phyloP scores from a whole-genome alignment of 2,797 vertebrate species.

The Spinus pinus region DNA sequence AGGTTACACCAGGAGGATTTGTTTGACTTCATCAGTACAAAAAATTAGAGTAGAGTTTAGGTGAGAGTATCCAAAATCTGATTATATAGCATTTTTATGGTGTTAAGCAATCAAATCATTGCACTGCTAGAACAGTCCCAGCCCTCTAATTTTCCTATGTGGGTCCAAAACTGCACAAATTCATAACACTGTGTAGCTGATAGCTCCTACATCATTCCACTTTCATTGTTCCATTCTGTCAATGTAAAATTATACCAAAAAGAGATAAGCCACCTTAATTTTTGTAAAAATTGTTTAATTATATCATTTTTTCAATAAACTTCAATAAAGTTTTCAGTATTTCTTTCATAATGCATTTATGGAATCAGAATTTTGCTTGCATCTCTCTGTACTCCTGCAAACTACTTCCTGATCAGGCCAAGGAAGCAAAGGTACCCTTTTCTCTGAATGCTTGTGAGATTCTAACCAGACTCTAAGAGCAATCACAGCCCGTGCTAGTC shows the following conservation, averaged over 20 bases:
- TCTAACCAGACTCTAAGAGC: not conserved
- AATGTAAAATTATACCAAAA: not conserved
- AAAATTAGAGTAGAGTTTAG: not conserved
- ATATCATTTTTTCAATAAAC: not conserved
- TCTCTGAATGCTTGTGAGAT: not conserved
- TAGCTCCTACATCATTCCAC: fast-evolving
- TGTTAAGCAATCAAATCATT: not conserved
- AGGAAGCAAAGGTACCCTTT: not conserved
- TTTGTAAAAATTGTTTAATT: not conserved
- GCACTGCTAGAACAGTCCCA: not conserved
- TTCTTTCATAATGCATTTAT: not conserved
- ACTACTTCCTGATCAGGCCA: not conserved
- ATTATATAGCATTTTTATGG: not conserved
- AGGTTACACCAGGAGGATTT: not conserved
- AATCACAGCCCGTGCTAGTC: fast-evolving
- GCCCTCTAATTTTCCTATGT: not conserved
- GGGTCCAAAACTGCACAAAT: not conserved
- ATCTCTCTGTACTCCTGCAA: not conserved
- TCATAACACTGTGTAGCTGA: not conserved
- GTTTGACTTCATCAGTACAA: not conserved
- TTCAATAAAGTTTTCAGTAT: not conserved
- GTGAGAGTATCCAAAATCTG: not conserved
- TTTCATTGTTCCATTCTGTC: not conserved
- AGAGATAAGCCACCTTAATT: not conserved
- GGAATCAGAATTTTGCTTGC: not conserved